Conservation (phyloP, 30 jellyfish, hydroid and myxozoan genomes). For the Chironex yamaguchii region DNA sequence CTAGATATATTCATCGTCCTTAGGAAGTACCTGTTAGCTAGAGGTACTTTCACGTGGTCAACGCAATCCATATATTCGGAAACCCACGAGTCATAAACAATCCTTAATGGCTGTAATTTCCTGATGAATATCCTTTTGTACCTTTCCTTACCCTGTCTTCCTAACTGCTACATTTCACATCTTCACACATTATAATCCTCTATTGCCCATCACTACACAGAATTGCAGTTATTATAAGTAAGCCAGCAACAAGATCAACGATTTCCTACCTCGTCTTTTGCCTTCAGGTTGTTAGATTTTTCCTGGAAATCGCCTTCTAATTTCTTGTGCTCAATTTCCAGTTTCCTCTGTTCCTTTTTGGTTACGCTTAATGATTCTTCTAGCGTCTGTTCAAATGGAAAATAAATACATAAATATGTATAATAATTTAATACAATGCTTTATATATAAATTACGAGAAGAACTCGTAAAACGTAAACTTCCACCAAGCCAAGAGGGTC, state of each 20-base stretch:
- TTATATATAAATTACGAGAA: conserved; percentile 5
- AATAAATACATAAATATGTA: not conserved
- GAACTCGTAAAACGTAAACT: not conserved
- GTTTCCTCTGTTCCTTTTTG: conserved; percentile 84
- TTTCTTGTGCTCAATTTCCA: conserved; percentile 79
- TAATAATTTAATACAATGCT: too few relatives aligned
- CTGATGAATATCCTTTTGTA: too few relatives aligned
- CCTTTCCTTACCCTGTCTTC: not conserved
- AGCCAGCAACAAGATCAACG: too few relatives aligned
- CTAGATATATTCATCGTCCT: too few relatives aligned
- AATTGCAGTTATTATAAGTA: too few relatives aligned
- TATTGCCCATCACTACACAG: too few relatives aligned
- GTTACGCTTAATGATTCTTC: conserved; percentile 78
- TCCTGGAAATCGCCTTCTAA: conserved; percentile 84
- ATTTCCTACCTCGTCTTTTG: conserved; percentile 88
- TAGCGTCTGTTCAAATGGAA: conserved; percentile 63
- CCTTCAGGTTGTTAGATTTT: conserved; percentile 46
- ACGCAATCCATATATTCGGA: too few relatives aligned
- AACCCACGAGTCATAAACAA: too few relatives aligned
- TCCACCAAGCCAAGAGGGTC: not conserved
- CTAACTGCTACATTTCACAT: not conserved
- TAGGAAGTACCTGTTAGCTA: too few relatives aligned
- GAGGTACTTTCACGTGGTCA: too few relatives aligned
- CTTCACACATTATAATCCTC: not conserved
- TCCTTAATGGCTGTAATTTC: too few relatives aligned